phyloP scores from a whole-genome alignment of 2,113 vertebrate species.

The Eleginops maclovinus region DNA sequence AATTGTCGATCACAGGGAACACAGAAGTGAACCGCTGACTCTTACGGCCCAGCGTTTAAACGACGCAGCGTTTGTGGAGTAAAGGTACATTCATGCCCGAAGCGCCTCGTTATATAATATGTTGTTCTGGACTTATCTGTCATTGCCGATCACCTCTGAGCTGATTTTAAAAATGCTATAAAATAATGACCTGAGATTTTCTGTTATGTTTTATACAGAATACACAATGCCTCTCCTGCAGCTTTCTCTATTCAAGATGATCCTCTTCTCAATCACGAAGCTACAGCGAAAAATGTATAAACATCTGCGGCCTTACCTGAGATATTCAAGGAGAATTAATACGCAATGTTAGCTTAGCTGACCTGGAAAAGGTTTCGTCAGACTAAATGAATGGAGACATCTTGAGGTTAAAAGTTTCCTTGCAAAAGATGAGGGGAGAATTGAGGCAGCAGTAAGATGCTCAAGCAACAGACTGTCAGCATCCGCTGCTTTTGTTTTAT shows the following conservation, averaged over 20 bases:
- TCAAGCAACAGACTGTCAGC: background rate
- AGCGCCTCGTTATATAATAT: background rate
- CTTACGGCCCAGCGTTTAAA: background rate
- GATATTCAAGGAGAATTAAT: background rate
- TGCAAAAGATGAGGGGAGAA: slow-evolving; percentile 35
- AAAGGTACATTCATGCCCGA: background rate
- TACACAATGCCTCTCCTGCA: background rate
- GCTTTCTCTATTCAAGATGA: background rate
- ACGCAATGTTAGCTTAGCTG: background rate
- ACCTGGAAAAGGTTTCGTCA: background rate
- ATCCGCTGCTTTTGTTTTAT: background rate
- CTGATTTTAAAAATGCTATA: background rate
- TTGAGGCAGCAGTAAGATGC: background rate
- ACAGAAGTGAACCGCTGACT: background rate
- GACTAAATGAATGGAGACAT: slow-evolving; percentile 46
- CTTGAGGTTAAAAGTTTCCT: slow-evolving; percentile 59
- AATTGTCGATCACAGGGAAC: slow-evolving; percentile 9
- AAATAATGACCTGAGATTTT: background rate
- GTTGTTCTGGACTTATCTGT: background rate
- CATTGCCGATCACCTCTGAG: background rate
- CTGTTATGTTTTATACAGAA: background rate
- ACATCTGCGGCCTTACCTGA: background rate
- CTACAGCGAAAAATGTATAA: background rate
- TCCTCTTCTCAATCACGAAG: background rate
- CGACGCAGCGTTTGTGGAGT: background rate